These are phyloP conservation scores for Sylvilagus floridanus DNA, from an alignment of 2,797 vertebrate species.

Conservation along the genomic window DNA sequence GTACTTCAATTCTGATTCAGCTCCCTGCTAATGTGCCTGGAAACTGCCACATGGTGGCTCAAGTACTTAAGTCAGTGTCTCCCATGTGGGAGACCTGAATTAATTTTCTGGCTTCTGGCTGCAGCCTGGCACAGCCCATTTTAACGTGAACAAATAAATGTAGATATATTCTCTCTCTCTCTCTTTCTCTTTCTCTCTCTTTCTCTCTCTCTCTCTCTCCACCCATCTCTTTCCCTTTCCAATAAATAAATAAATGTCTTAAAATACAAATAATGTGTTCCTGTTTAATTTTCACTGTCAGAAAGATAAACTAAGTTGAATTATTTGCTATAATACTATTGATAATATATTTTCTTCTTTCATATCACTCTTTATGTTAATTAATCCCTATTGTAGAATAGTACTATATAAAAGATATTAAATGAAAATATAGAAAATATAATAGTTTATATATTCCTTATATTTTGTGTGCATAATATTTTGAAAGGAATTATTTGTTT, in stretches of 20 bases:
- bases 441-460: neutral
- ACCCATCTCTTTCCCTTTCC: too few relatives aligned
- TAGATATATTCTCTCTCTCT: too few relatives aligned
- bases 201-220: too few relatives aligned
- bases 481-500: constrained; percentile 56
- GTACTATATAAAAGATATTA: neutral
- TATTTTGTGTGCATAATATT: constrained; percentile 26
- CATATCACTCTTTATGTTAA: constrained; percentile 5
- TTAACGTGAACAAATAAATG: too few relatives aligned
- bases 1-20: too few relatives aligned
- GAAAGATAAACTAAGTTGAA: neutral
- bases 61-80: too few relatives aligned
- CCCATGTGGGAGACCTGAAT: too few relatives aligned
- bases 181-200: too few relatives aligned
- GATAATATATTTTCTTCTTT: neutral
- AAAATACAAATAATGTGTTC: neutral
- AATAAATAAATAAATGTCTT: neutral
- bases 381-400: neutral
- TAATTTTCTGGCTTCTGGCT: too few relatives aligned
- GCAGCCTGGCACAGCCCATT: too few relatives aligned
- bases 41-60: too few relatives aligned
- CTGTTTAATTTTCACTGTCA: neutral
- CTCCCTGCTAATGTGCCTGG: too few relatives aligned
- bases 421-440: neutral
- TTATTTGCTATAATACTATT: neutral